Conservation (phyloP, 2,797 vertebrate genomes). For the Pachyuromys duprasi region DNA sequence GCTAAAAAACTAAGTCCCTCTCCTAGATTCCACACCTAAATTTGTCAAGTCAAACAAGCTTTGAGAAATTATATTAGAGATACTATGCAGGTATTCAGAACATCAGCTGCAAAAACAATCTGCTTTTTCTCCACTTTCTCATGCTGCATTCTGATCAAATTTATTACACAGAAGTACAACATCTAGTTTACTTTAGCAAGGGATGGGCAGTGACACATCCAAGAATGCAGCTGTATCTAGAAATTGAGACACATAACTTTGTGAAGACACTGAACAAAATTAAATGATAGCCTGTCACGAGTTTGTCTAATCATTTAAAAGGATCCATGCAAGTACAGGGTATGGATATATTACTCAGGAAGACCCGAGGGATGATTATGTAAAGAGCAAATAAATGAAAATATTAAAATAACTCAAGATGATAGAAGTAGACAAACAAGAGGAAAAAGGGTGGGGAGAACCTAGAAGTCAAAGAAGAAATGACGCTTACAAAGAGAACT, state of each 20-base stretch:
- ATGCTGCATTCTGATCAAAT: neutral
- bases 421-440: neutral
- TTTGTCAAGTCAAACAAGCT: slow-evolving; percentile 16
- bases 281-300: neutral
- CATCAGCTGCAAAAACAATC: neutral
- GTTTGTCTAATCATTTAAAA: neutral
- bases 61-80: slow-evolving; percentile 12
- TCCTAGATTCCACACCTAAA: neutral
- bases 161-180: neutral
- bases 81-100: neutral
- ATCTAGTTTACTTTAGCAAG: neutral
- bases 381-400: neutral
- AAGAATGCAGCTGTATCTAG: neutral
- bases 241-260: slow-evolving; percentile 5
- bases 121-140: neutral
- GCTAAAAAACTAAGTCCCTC: neutral
- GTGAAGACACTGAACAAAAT: slow-evolving; percentile 6
- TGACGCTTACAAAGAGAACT: neutral
- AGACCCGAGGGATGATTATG: neutral
- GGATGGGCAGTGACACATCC: neutral
- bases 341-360: neutral
- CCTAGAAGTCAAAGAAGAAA: neutral
- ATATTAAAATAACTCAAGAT: neutral
- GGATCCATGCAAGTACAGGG: neutral
- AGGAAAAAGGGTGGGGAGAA: neutral